phyloP scores from a whole-genome alignment of 2,113 vertebrate genomes.

The Onychorhynchus coronatus region DNA sequence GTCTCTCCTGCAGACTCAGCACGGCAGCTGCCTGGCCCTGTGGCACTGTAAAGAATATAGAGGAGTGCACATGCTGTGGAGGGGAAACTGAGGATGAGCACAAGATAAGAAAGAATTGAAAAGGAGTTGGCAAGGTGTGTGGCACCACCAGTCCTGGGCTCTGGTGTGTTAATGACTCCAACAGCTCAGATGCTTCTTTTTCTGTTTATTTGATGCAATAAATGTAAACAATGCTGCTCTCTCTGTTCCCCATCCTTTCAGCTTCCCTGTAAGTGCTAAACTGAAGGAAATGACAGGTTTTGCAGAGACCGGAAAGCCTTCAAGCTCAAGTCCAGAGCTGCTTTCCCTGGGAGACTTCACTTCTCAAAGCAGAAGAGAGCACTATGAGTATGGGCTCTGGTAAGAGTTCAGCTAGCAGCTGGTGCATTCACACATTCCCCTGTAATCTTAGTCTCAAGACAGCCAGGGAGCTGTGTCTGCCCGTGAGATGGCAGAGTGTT shows the following conservation, averaged over 20 bases:
- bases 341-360: neutral
- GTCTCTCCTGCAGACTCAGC: neutral
- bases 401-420: neutral
- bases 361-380: neutral
- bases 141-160: neutral
- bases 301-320: neutral
- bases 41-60: neutral
- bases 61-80: fast-evolving
- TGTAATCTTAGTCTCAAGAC: neutral
- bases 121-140: neutral
- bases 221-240: neutral
- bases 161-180: neutral
- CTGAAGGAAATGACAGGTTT: neutral
- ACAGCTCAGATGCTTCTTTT: neutral
- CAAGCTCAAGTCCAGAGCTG: neutral
- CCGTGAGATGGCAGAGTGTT: fast-evolving
- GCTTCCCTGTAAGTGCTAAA: neutral
- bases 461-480: neutral
- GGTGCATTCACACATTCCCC: too few relatives aligned
- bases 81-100: neutral
- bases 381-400: neutral
- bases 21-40: fast-evolving
- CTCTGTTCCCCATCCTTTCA: neutral
- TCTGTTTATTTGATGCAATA: neutral
- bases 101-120: neutral